Evolutionary conservation across 2,113 vertebrate genomes (phyloP).

Genomic region (Triplophysa dalaica): DNA sequence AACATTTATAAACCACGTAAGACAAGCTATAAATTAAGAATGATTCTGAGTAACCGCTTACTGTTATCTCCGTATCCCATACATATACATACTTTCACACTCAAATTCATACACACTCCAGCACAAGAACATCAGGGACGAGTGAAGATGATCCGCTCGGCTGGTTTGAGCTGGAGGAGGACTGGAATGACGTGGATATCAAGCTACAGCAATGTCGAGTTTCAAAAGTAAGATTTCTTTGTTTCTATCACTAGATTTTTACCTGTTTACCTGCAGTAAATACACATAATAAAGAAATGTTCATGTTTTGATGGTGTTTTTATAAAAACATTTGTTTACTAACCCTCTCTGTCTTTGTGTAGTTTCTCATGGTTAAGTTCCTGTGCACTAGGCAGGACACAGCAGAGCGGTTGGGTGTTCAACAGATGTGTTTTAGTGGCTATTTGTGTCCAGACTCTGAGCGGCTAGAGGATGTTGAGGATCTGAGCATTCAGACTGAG

Average conservation of each 20-base stretch:
- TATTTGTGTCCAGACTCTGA: constrained; percentile 78
- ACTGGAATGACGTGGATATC: constrained; percentile 94
- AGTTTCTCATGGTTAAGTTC: constrained; percentile 99
- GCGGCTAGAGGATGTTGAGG: constrained; percentile 72
- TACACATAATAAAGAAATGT: too few species aligned
- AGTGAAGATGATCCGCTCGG: constrained; percentile 89
- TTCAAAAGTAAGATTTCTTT: constrained; percentile 77
- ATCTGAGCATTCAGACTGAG: constrained; percentile 69
- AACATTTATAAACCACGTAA: background rate
- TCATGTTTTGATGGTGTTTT: too few species aligned
- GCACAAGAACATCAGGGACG: constrained; percentile 64
- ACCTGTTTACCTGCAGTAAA: too few species aligned
- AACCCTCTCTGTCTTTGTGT: background rate
- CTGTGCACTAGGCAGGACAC: constrained; percentile 89
- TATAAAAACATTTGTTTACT: background rate
- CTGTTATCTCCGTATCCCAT: constrained; percentile 32
- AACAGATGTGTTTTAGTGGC: constrained; percentile 84
- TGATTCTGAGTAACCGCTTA: constrained; percentile 5
- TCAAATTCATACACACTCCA: constrained; percentile 14
- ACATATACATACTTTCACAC: background rate
- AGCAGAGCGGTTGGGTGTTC: constrained; percentile 89
- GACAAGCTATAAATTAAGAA: background rate
- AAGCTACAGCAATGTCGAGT: constrained; percentile 88
- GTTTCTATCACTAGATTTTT: background rate
- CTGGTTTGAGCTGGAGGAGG: constrained; percentile 96